Base-by-base conservation (phyloP, 2,113 vertebrate species). In the Laticauda laticaudata region DNA sequence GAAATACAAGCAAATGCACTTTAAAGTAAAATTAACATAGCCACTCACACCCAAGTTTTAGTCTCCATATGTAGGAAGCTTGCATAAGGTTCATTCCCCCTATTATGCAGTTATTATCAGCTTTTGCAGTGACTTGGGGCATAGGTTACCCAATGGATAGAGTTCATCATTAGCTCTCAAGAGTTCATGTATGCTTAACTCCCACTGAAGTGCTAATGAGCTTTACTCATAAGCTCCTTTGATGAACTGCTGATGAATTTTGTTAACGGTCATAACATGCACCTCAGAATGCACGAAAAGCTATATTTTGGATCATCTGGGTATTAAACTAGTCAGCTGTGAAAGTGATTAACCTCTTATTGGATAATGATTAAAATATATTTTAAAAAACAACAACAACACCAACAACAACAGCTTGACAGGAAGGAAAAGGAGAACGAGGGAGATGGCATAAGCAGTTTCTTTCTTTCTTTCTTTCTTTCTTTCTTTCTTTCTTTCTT, bases 211-310 rank as follows among this genome's bases (percentile, higher is more conserved):
- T 91, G 69, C 95, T 93, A 94, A 92, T 94, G 53, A 61, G 4
- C 90, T 93, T 94, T 91, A 11, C 64, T 94, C 93, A 91, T 95
- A 94, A 95, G 91, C 26, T 90, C 3, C 51, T 12, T 93, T 92
- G 86, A 94, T 91, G 94, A 94, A 94, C 53, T 81, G 55, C 24
- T 86, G 4, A 86, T 92, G 29, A 93, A 86, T 86, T 90, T 90
- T 94, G 87, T 91, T 92, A 64, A 94, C 75, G 54, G 26, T 92
- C 88, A 92, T 87, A 55, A 61, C 92, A 91, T 93, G 5, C 4
- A 53, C 89, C 85, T 53, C 34, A 29, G 94, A 94, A 94, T 90
- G 61, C 43, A 92, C 48, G 90, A 64, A 94, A 81, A 53, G 55
- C 69, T 89, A 61, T 34, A 56, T 89, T 92, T 26, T 88, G 64